Percentiles rank a stretch among this genome's conserved stretches.
Evolutionary conservation across 1,140 invertebrate species (phyloP).

Genomic region (Solen grandis): DNA sequence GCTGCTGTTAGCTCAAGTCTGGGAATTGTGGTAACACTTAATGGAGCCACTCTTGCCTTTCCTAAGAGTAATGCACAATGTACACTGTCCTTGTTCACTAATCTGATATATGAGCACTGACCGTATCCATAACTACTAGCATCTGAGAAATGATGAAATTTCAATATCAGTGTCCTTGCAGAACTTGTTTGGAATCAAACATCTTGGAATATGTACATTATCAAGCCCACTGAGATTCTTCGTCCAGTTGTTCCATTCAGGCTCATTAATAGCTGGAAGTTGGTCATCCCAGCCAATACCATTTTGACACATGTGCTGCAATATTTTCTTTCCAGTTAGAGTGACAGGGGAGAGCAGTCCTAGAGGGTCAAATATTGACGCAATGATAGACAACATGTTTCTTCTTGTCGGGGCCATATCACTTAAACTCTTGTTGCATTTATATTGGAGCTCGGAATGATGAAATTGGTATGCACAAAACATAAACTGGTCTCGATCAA

Average conservation of each 20-base stretch:
- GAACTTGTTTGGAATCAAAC: constrained; percentile 56
- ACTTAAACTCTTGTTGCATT: constrained; percentile 32
- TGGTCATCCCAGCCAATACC: constrained; percentile 56
- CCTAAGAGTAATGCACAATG: constrained; percentile 61
- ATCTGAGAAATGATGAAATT: constrained; percentile 66
- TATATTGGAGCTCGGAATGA: background rate
- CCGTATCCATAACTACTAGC: constrained; percentile 61
- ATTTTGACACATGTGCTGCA: constrained; percentile 57
- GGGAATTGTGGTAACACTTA: constrained; percentile 59
- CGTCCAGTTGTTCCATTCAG: constrained; percentile 52
- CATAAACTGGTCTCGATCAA: constrained; percentile 62
- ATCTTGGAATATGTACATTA: constrained; percentile 49
- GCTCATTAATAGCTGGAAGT: constrained; percentile 34
- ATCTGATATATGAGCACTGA: constrained; percentile 57
- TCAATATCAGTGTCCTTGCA: constrained; percentile 13
- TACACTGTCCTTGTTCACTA: constrained; percentile 38
- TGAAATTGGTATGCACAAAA: constrained; percentile 11
- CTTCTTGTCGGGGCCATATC: constrained; percentile 58
- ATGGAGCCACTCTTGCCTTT: constrained; percentile 59
- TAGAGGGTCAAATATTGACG: constrained; percentile 59
- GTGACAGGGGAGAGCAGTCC: constrained; percentile 57
- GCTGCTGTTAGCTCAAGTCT: constrained; percentile 63
- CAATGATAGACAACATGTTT: constrained; percentile 57
- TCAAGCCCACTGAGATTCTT: constrained; percentile 37
- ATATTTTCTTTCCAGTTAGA: constrained; percentile 56